phyloP scores from a whole-genome alignment of 2,888 invertebrate genomes.

The Helobdella robusta region DNA sequence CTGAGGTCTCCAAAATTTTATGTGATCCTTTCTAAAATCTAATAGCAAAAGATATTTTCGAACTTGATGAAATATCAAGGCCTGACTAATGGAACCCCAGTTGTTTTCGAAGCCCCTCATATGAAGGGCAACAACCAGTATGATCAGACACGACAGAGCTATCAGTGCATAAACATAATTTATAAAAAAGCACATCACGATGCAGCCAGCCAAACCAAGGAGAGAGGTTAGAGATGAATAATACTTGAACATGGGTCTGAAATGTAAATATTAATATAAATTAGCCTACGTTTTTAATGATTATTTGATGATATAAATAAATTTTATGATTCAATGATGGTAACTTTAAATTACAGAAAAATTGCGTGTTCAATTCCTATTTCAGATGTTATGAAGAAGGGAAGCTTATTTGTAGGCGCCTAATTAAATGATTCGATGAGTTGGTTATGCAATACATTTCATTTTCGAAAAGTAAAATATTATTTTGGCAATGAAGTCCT shows the following conservation, averaged over 20 bases:
- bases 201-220: slow-evolving; percentile 71
- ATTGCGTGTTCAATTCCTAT: too few species aligned
- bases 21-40: slow-evolving; percentile 91
- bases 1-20: slow-evolving; percentile 98
- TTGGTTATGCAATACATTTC: too few species aligned
- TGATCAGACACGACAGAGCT: slow-evolving; percentile 72
- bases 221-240: slow-evolving; percentile 89
- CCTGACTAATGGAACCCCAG: slow-evolving; percentile 97
- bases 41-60: slow-evolving; percentile 88
- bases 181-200: slow-evolving; percentile 87
- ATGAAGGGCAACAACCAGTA: slow-evolving; percentile 81
- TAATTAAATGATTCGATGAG: too few species aligned
- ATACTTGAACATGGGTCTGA: slow-evolving; percentile 85
- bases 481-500: too few species aligned
- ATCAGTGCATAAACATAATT: slow-evolving; percentile 79
- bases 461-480: too few species aligned
- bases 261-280: slow-evolving; percentile 28
- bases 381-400: too few species aligned
- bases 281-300: too few species aligned
- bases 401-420: too few species aligned
- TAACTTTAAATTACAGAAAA: too few species aligned
- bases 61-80: slow-evolving; percentile 96
- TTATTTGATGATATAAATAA: too few species aligned
- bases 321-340: too few species aligned
- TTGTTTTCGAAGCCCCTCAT: slow-evolving; percentile 68